phyloP scores from a whole-genome alignment of 2,888 invertebrate genomes.

The Tiliacea aurago region DNA sequence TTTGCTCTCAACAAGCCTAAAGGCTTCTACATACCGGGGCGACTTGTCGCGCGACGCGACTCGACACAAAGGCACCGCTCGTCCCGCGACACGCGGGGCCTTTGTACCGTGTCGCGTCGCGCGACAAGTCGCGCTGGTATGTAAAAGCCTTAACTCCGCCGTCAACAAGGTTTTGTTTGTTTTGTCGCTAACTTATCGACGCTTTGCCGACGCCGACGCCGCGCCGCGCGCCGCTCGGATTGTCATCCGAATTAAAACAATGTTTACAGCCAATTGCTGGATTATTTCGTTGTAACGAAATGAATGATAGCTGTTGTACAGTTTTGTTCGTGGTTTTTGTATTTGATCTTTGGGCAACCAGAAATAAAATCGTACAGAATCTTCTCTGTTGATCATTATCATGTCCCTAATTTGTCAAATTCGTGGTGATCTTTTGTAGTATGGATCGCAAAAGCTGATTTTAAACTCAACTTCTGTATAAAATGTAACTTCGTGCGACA shows the following conservation, averaged over 20 bases:
- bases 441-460: background rate
- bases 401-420: background rate
- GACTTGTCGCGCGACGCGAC: too few species aligned
- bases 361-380: background rate
- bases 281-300: slow-evolving; percentile 38
- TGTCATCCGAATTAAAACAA: slow-evolving; percentile 58
- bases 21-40: too few species aligned
- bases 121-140: too few species aligned
- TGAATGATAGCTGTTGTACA: slow-evolving; percentile 9
- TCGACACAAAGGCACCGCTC: too few species aligned
- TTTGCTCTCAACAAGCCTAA: slow-evolving; percentile 69
- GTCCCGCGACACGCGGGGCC: too few species aligned
- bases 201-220: slow-evolving; percentile 49
- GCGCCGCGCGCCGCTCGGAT: slow-evolving; percentile 28
- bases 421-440: background rate
- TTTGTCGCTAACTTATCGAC: slow-evolving; percentile 71
- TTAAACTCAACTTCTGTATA: background rate
- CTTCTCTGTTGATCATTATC: slow-evolving; percentile 6
- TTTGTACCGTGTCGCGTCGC: too few species aligned
- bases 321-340: background rate
- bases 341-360: background rate
- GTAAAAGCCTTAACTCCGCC: too few species aligned
- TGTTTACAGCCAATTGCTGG: slow-evolving; percentile 48
- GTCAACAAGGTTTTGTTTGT: slow-evolving; percentile 72
- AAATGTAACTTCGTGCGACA: slow-evolving; percentile 23